These are phyloP conservation scores for Pempheris klunzingeri DNA, from an alignment of 2,797 vertebrate species.

Conservation along the genomic window DNA sequence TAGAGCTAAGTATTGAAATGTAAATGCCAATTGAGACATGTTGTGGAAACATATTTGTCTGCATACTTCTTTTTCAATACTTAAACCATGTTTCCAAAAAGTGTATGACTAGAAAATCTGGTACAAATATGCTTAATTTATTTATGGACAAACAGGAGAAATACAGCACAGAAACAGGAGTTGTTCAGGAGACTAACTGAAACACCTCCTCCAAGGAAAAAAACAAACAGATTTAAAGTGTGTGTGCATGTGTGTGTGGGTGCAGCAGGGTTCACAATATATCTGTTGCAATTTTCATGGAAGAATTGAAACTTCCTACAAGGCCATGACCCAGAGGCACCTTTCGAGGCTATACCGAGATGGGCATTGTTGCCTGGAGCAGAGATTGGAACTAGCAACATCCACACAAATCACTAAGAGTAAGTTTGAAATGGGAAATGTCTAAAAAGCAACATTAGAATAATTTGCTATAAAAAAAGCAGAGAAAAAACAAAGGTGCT, in stretches of 20 bases:
- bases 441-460: background rate
- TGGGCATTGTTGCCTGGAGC: conserved; percentile 30
- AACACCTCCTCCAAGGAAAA: background rate
- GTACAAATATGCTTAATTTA: background rate
- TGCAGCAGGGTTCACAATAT: conserved; percentile 9
- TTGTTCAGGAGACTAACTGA: background rate
- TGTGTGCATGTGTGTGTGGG: background rate
- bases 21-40: background rate
- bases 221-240: conserved; percentile 12
- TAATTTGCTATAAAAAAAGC: background rate
- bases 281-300: conserved; percentile 55
- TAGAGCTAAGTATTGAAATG: background rate
- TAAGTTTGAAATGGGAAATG: background rate
- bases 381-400: background rate
- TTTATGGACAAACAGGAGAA: background rate
- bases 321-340: conserved; percentile 46
- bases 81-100: background rate
- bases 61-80: background rate
- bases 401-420: conserved; percentile 8
- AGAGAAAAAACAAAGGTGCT: background rate
- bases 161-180: background rate
- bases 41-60: background rate
- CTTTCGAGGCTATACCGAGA: conserved; percentile 33
- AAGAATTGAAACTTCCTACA: conserved; percentile 53
- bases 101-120: background rate